Base-by-base conservation (phyloP, 2,113 vertebrate species). In the Shinisaurus crocodilurus region DNA sequence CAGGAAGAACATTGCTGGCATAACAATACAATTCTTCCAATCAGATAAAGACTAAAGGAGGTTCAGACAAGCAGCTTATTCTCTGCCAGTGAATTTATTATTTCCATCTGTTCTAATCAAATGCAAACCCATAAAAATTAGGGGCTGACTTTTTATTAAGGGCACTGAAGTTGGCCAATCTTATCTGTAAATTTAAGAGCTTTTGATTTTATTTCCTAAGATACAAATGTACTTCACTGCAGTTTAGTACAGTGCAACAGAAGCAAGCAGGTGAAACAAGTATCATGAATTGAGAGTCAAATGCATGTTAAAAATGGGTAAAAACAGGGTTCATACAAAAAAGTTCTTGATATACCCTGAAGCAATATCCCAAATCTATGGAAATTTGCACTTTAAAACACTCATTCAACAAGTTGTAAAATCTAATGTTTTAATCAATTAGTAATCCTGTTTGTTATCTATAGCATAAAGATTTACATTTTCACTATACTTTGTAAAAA, bases 11-110 rank as follows among this genome's bases (percentile, higher is more conserved):
- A 93, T 90, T 87, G 91, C 91, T 70, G 75, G 92, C 87, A 95
- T 4, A 91, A 95, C 37, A 95, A 95, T 93, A 57, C 75, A 65
- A 82, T 84, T 88, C 86, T 93, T 93, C 96, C 89, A 96, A 95
- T 97, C 96, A 97, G 95, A 96, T 97, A 96, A 95, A 88, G 96
- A 92, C 86, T 96, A 96, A 86, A 94, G 95, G 96, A 97, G 94
- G 96, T 90, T 96, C 95, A 97, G 95, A 93, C 93, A 96, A 95
- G 94, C 92, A 93, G 96, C 91, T 91, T 96, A 95, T 95, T 95
- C 86, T 94, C 96, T 85, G 89, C 94, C 90, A 95, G 88, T 89
- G 90, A 91, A 91, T 94, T 91, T 95, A 82, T 25, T 50, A 40
- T 45, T 93, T 94, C 96, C 96, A 37, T 5, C 37, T 93, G 89